phyloP scores from a whole-genome alignment of 2,888 invertebrate genomes.

The Diarsia mendica region DNA sequence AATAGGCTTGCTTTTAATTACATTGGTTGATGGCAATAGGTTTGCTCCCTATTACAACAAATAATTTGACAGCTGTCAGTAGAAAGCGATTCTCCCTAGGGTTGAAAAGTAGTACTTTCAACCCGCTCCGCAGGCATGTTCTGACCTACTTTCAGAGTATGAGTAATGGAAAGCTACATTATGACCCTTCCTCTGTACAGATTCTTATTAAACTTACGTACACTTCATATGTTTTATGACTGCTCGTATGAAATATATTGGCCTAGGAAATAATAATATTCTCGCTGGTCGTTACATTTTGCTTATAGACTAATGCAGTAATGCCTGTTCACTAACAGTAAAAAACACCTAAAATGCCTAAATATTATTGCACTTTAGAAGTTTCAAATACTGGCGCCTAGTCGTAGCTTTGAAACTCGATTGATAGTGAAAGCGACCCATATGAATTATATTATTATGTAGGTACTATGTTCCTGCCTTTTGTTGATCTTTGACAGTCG shows the following conservation, averaged over 20 bases:
- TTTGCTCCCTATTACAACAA: too few relatives aligned
- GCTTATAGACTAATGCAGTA: slow-evolving; percentile 8
- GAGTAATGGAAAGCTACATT: slow-evolving; percentile 29
- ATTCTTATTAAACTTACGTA: slow-evolving; percentile 22
- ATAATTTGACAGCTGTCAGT: too few relatives aligned
- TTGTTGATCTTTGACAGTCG: background rate
- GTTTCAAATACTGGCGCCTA: background rate
- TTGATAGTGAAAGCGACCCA: background rate
- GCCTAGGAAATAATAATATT: slow-evolving; percentile 38
- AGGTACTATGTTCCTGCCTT: background rate
- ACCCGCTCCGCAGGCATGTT: too few relatives aligned
- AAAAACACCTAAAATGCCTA: background rate
- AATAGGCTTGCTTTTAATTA: too few relatives aligned
- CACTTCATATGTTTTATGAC: slow-evolving; percentile 47
- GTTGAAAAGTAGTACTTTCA: too few relatives aligned
- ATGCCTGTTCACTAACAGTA: background rate
- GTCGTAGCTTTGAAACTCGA: background rate
- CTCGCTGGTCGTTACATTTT: slow-evolving; percentile 38
- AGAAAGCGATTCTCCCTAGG: too few relatives aligned
- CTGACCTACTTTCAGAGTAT: too few relatives aligned
- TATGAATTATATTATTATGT: too few relatives aligned
- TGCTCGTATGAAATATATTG: slow-evolving; percentile 46
- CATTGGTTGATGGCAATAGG: too few relatives aligned
- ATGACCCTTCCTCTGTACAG: slow-evolving; percentile 20
- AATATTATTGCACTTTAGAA: background rate